These are phyloP conservation scores for Amazona finschi DNA, from an alignment of 2,797 vertebrate genomes.

Conservation along the genomic window DNA sequence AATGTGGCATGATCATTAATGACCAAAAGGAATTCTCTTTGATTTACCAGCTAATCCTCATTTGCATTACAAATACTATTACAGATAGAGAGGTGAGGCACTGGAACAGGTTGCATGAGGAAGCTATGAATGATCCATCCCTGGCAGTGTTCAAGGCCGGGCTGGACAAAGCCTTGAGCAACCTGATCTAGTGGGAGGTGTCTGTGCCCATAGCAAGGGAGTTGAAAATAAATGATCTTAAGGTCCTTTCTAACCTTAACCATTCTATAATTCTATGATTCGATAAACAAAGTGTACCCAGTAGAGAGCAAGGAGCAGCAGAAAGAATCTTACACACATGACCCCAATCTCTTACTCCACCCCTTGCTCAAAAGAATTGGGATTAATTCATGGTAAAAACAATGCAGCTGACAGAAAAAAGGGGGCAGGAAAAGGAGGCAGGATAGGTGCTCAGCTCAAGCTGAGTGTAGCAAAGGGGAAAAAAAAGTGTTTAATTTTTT, in stretches of 20 bases:
- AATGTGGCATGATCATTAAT: background rate
- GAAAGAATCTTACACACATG: background rate
- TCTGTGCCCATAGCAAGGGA: background rate
- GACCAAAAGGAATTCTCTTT: background rate
- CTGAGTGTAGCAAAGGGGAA: background rate
- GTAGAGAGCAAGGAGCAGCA: background rate
- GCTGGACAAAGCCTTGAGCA: background rate
- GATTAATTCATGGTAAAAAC: background rate
- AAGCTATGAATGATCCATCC: background rate
- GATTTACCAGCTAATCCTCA: background rate
- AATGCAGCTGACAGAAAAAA: background rate
- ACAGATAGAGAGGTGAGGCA: background rate
- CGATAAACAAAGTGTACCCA: background rate
- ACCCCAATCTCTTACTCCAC: background rate
- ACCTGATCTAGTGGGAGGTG: background rate
- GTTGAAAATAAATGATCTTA: background rate
- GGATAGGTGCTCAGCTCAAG: background rate
- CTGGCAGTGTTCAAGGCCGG: background rate
- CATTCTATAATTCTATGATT: background rate
- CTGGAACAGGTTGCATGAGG: background rate
- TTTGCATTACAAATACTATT: background rate
- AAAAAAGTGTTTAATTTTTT: background rate
- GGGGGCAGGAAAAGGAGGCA: background rate
- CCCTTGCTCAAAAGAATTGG: rapidly evolving
- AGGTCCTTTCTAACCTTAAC: background rate